Evolutionary conservation across 2,113 vertebrate species (phyloP).

Genomic region (Macrotus californicus): DNA sequence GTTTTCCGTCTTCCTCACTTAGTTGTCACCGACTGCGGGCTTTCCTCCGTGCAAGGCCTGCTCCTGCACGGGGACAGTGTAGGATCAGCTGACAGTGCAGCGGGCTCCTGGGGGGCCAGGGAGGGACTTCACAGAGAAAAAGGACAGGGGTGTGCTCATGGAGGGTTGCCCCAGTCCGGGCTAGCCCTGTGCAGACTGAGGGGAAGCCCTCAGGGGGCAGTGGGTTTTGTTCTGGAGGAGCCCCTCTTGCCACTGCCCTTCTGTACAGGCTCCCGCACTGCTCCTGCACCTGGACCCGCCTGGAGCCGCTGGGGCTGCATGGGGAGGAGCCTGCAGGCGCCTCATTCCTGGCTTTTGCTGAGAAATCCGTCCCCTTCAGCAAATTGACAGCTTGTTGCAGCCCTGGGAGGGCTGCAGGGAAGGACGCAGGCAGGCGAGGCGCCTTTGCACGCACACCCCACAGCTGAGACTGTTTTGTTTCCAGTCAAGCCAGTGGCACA

Average conservation of each 20-base stretch:
- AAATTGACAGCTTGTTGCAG: slow-evolving; percentile 64
- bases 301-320: slow-evolving; percentile 47
- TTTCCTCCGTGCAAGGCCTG: rapidly evolving
- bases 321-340: not conserved
- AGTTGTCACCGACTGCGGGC: not conserved
- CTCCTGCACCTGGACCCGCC: slow-evolving; percentile 69
- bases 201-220: not conserved
- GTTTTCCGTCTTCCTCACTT: rapidly evolving
- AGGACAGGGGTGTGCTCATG: not conserved
- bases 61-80: not conserved
- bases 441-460: slow-evolving; percentile 48
- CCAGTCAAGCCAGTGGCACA: slow-evolving; percentile 56
- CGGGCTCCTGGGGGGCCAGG: not conserved
- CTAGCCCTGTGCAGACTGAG: not conserved
- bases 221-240: not conserved
- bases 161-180: not conserved
- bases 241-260: slow-evolving; percentile 32
- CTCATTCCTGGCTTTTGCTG: slow-evolving; percentile 59
- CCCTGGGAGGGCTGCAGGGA: slow-evolving; percentile 45
- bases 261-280: slow-evolving; percentile 41
- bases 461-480: slow-evolving; percentile 39
- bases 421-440: slow-evolving; percentile 39
- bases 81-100: rapidly evolving
- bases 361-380: slow-evolving; percentile 69
- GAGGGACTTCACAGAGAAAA: not conserved